Percentiles rank a stretch among this genome's conserved stretches.
phyloP scores from a whole-genome alignment of 2,797 vertebrate genomes.

The Florisuga fusca region DNA sequence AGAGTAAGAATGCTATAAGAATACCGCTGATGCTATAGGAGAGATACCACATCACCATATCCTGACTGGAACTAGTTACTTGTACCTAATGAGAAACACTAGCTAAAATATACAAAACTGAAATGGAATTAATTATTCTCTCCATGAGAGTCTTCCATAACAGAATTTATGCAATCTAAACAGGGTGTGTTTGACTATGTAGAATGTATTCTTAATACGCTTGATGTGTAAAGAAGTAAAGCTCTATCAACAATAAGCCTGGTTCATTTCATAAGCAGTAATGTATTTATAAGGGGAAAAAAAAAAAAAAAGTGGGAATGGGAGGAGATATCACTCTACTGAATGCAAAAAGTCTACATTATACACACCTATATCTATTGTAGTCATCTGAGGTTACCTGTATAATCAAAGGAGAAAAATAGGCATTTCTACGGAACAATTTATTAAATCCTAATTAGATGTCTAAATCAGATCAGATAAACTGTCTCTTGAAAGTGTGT shows the following conservation, averaged over 20 bases:
- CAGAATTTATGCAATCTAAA: not conserved
- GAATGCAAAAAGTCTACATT: not conserved
- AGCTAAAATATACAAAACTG: not conserved
- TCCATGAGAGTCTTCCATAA: not conserved
- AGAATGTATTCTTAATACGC: not conserved
- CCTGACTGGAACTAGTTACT: not conserved
- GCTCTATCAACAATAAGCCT: not conserved
- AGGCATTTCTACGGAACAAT: not conserved
- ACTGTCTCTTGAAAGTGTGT: not conserved
- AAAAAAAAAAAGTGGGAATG: not conserved
- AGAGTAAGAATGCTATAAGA: not conserved
- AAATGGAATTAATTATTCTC: not conserved
- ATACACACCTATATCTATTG: not conserved
- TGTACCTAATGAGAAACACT: not conserved
- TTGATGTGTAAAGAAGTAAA: not conserved
- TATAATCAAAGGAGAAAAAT: not conserved
- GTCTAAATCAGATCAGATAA: not conserved
- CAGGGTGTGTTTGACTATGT: not conserved
- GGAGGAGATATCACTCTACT: accelerated
- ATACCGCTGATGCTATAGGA: not conserved
- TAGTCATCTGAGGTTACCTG: not conserved
- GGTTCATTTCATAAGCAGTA: not conserved
- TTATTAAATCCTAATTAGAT: conserved; percentile 33
- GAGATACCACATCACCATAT: not conserved
- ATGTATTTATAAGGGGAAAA: not conserved